Conservation (phyloP, 2,113 vertebrate species). For the Sisor rabdophorus region DNA sequence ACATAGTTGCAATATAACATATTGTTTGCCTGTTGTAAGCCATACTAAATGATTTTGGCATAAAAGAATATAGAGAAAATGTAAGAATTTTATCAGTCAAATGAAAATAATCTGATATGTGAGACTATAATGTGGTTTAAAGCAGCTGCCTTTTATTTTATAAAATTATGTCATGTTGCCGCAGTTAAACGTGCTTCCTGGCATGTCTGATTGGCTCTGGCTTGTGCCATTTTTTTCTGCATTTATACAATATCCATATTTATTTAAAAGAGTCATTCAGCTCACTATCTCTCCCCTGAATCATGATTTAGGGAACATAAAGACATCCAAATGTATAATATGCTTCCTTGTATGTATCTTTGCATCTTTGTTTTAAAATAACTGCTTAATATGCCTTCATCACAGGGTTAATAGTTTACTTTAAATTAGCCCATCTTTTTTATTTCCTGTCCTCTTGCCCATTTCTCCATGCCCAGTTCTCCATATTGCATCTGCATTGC, state of each 20-base stretch:
- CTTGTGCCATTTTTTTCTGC: conserved; percentile 19
- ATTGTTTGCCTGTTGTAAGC: neutral
- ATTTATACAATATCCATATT: conserved; percentile 27
- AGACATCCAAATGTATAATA: conserved; percentile 17
- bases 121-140: neutral
- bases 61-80: neutral
- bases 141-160: neutral
- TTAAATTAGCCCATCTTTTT: neutral
- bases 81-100: neutral
- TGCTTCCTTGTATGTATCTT: neutral
- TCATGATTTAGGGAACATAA: conserved; percentile 20
- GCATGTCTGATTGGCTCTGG: conserved; percentile 5
- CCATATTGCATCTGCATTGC: conserved; percentile 46
- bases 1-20: neutral
- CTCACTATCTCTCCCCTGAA: conserved; percentile 24
- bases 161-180: neutral
- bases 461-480: conserved; percentile 1
- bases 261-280: conserved; percentile 1
- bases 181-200: conserved; percentile 12
- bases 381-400: neutral
- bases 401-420: conserved; percentile 3
- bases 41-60: neutral
- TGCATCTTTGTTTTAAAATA: conserved; percentile 15
- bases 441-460: conserved; percentile 35
- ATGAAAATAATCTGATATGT: neutral